Percentiles rank a stretch among this genome's conserved stretches.
Evolutionary conservation across 2,888 invertebrate species (phyloP).

Genomic region (Limenitis arthemis): DNA sequence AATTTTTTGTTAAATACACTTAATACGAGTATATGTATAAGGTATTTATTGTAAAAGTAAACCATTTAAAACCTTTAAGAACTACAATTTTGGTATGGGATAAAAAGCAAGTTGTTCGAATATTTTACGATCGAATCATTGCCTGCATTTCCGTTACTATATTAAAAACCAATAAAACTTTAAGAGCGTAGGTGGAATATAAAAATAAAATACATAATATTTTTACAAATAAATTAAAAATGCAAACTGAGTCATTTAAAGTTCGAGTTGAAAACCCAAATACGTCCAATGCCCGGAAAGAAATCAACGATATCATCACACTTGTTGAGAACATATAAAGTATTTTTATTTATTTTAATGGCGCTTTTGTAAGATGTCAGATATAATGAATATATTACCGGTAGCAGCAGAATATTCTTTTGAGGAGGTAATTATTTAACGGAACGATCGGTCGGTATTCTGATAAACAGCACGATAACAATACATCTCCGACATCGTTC

Average conservation of each 20-base stretch:
- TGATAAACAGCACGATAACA: slow-evolving; percentile 69
- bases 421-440: slow-evolving; percentile 69
- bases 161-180: slow-evolving; percentile 36
- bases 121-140: slow-evolving; percentile 11
- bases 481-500: slow-evolving; percentile 69
- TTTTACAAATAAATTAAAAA: slow-evolving; percentile 46
- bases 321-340: slow-evolving; percentile 44
- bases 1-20: too few relatives aligned
- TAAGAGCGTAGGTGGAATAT: slow-evolving; percentile 35
- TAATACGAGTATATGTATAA: too few relatives aligned
- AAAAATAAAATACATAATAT: slow-evolving; percentile 36
- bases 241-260: slow-evolving; percentile 41
- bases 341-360: slow-evolving; percentile 61
- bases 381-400: slow-evolving; percentile 69
- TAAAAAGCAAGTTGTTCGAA: background rate
- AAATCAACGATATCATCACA: slow-evolving; percentile 40
- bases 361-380: slow-evolving; percentile 65
- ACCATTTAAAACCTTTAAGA: too few relatives aligned
- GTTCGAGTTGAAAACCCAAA: slow-evolving; percentile 39
- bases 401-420: slow-evolving; percentile 63
- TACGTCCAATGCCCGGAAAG: slow-evolving; percentile 43
- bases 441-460: slow-evolving; percentile 63
- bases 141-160: slow-evolving; percentile 26
- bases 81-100: background rate
- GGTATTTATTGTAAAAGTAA: too few relatives aligned